Conservation (phyloP, 2,113 vertebrate genomes). For the Neotoma lepida region DNA sequence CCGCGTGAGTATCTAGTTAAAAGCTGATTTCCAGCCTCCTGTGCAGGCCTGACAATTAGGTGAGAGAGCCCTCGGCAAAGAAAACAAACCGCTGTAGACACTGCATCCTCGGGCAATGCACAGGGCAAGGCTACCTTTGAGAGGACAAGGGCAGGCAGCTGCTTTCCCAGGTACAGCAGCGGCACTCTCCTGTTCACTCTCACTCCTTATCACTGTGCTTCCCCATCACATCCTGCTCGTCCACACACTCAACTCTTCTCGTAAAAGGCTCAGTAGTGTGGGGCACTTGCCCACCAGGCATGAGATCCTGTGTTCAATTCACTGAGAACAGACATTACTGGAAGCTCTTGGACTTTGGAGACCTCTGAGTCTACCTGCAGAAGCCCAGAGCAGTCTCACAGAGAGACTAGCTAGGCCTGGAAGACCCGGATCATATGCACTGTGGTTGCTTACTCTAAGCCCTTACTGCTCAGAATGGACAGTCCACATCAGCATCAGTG, state of each 20-base stretch:
- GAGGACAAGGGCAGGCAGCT: background rate
- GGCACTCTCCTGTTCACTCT: background rate
- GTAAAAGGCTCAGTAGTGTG: background rate
- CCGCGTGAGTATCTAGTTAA: background rate
- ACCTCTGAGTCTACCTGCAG: background rate
- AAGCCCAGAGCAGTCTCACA: background rate
- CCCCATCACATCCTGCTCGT: background rate
- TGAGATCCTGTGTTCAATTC: background rate
- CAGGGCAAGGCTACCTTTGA: background rate
- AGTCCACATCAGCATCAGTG: too few species aligned
- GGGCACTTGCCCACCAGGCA: background rate
- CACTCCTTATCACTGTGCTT: background rate
- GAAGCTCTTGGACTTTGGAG: background rate
- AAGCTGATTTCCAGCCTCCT: background rate
- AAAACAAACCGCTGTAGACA: background rate
- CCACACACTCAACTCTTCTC: background rate
- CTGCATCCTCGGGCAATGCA: background rate
- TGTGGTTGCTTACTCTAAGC: accelerated
- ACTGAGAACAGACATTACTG: background rate
- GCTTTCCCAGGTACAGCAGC: background rate
- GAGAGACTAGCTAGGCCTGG: background rate
- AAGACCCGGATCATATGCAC: too few species aligned
- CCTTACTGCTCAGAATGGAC: background rate
- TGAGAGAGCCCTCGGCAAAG: background rate
- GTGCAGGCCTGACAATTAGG: background rate